Base-by-base conservation (phyloP, 2,888 invertebrate genomes). In the Noctua janthina region DNA sequence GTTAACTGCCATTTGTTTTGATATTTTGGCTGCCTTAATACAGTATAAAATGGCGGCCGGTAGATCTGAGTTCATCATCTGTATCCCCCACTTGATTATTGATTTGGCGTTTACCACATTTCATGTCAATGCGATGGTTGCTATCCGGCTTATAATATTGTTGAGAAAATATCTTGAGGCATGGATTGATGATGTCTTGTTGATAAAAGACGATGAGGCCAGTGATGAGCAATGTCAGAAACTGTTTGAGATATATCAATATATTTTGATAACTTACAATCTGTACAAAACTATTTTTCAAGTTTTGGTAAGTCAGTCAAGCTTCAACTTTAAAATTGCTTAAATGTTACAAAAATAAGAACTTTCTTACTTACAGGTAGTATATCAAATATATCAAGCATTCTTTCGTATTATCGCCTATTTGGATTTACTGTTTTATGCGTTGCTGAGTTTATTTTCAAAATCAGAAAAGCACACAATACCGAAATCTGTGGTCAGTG, bases 101-200 rank as follows among this genome's bases (percentile, higher is more conserved):
- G 46, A 17, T n/a, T 68, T 68, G 1, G 4, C 15, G 6, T n/a
- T 46, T 39, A 68, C 5, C 4, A 15, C 13, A 15, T 68, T 68
- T n/a, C 67, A 68, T 46, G 15, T 79, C 0, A 79, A 83, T 66
- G 35, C 51, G 20, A n/a, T 78, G n/a, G 74, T 74, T 35, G 81
- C 79, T 2, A 71, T 67, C 59, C 59, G 76, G n/a, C 59, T 81
- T 23, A 56, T 81, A n/a, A 67, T 67, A 62, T 71, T 81, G 46
- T 46, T 81, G 10, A 81, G 29, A 20, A 81, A 67, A 29, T 81
- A 71, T 62, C 56, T 81, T 2, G 35, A 76, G 7, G 35, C 43
- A 6, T 81, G 81, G 81, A 75, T 71, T 17, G 54, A 67, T 51
- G 67, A 67, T 20, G 51, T 81, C 0, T 6, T 20, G 29, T 43